phyloP scores from a whole-genome alignment of 2,797 vertebrate species.

The Pangasius djambal region DNA sequence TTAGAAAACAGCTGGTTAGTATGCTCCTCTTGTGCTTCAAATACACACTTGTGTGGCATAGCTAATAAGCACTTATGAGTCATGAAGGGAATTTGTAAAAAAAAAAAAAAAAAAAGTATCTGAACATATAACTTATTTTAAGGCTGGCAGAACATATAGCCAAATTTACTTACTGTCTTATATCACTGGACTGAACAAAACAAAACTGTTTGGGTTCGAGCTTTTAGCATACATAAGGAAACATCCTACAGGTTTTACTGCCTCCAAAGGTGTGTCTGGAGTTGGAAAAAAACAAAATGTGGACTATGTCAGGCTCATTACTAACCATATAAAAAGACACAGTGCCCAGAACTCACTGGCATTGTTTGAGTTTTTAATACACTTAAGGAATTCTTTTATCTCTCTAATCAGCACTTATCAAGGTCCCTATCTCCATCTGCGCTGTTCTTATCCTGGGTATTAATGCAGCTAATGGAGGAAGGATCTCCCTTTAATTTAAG shows the following conservation, averaged over 20 bases:
- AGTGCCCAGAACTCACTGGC: neutral
- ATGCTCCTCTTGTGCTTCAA: neutral
- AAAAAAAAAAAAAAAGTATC: neutral
- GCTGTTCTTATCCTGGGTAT: slow-evolving; percentile 14
- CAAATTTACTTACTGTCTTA: no score
- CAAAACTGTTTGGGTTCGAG: no score
- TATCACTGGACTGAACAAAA: no score
- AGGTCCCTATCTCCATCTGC: slow-evolving; percentile 11
- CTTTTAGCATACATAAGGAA: neutral
- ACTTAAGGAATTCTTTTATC: slow-evolving; percentile 18
- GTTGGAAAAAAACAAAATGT: neutral
- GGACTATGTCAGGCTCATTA: neutral
- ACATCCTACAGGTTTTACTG: neutral
- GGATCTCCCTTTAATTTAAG: slow-evolving; percentile 20
- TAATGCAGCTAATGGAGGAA: slow-evolving; percentile 34
- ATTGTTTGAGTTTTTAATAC: slow-evolving; percentile 15
- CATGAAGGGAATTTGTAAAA: neutral
- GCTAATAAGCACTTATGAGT: neutral
- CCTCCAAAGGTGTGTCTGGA: neutral
- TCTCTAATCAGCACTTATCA: neutral
- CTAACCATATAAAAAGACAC: neutral
- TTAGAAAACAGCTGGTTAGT: neutral
- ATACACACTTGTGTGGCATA: neutral
- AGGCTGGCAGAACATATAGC: neutral
- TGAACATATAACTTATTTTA: neutral